phyloP scores from a whole-genome alignment of 2,113 vertebrate species.

The Leuciscus idus region DNA sequence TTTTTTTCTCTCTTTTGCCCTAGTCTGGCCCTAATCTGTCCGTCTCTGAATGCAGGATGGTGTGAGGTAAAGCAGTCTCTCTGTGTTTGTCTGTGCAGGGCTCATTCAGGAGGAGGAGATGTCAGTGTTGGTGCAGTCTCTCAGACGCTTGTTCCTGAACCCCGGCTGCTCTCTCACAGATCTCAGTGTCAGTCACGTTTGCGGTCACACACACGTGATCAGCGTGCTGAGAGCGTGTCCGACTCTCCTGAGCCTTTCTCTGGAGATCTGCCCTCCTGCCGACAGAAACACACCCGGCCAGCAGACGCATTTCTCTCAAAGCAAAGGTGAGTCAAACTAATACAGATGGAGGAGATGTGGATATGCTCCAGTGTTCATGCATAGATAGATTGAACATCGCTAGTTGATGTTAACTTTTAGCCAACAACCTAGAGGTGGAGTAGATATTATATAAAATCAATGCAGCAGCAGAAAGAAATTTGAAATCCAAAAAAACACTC shows the following conservation, averaged over 20 bases:
- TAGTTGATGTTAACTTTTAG: too few species aligned
- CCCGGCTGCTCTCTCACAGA: slow-evolving; percentile 49
- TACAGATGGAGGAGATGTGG: neutral
- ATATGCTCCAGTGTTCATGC: neutral
- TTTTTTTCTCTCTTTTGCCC: neutral
- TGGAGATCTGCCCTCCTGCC: slow-evolving; percentile 47
- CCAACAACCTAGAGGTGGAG: too few species aligned
- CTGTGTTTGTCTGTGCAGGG: slow-evolving; percentile 45
- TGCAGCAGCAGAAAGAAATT: neutral
- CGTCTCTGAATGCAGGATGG: neutral
- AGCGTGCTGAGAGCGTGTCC: slow-evolving; percentile 46
- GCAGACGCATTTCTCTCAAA: neutral
- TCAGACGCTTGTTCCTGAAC: slow-evolving; percentile 47
- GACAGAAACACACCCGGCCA: neutral
- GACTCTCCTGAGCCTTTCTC: slow-evolving; percentile 24
- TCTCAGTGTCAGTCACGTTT: slow-evolving; percentile 48
- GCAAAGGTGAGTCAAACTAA: neutral
- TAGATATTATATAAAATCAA: too few species aligned
- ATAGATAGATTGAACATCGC: neutral
- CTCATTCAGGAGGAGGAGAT: slow-evolving; percentile 40
- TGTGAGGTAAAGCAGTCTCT: neutral
- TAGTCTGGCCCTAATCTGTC: neutral
- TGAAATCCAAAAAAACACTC: neutral
- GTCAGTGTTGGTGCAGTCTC: slow-evolving; percentile 49
- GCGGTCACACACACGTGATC: slow-evolving; percentile 24